A percentile compares a stretch with the other conserved stretches of the same genome.
These are phyloP conservation scores for Melanostoma mellinum DNA, from an alignment of 2,888 invertebrate species.

Conservation along the genomic window DNA sequence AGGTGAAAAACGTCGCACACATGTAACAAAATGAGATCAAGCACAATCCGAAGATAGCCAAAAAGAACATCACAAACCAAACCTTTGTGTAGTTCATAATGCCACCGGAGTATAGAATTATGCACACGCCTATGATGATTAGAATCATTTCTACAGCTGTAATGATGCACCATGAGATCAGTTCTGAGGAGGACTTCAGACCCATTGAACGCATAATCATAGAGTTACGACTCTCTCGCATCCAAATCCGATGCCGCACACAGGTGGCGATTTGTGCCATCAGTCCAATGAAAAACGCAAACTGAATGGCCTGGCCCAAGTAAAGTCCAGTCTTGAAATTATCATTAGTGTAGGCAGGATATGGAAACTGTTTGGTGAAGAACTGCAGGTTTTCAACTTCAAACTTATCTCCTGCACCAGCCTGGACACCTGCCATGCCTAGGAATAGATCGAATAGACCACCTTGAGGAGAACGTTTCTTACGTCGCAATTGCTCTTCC, in stretches of 20 bases:
- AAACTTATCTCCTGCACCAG: constrained; percentile 67
- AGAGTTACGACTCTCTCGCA: constrained; percentile 87
- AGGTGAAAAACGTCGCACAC: constrained; percentile 86
- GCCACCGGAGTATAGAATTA: constrained; percentile 85
- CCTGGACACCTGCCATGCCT: constrained; percentile 68
- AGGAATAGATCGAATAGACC: constrained; percentile 76
- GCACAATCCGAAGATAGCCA: constrained; percentile 85
- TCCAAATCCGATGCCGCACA: constrained; percentile 86
- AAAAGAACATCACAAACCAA: constrained; percentile 85
- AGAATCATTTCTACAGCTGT: constrained; percentile 83
- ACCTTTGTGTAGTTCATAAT: constrained; percentile 88
- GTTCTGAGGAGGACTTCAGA: constrained; percentile 83
- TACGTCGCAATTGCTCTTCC: constrained; percentile 61
- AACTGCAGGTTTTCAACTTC: constrained; percentile 83
- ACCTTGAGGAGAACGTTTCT: constrained; percentile 77
- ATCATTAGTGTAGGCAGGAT: constrained; percentile 90
- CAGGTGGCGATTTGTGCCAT: constrained; percentile 86
- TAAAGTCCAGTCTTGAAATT: constrained; percentile 86
- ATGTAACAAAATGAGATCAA: constrained; percentile 87
- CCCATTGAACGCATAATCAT: constrained; percentile 89
- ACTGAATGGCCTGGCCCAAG: constrained; percentile 86
- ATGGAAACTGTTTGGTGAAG: constrained; percentile 91
- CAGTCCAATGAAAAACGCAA: constrained; percentile 87
- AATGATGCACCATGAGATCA: constrained; percentile 85
- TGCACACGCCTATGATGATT: constrained; percentile 83